Evolutionary conservation across 2,797 vertebrate species (phyloP).

Genomic region (Australoheros facetus): DNA sequence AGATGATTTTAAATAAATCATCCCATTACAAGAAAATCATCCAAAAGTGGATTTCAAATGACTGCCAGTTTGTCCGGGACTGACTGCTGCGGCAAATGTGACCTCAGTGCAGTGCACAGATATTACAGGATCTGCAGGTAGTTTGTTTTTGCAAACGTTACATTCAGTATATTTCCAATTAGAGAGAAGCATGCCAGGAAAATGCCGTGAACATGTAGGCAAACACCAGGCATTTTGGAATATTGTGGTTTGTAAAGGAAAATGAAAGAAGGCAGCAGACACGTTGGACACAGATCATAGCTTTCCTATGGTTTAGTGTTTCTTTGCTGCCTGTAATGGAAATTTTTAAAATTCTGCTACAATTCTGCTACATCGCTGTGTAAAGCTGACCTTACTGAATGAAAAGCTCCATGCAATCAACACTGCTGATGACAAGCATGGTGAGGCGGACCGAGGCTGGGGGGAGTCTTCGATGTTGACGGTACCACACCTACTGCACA

Average conservation of each 20-base stretch:
- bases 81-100: no score
- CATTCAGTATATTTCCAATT: not conserved
- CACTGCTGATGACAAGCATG: fast-evolving
- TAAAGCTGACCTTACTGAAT: not conserved
- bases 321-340: not conserved
- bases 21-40: not conserved
- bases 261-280: not conserved
- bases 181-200: not conserved
- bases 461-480: not conserved
- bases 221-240: not conserved
- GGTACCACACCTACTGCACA: not conserved
- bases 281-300: not conserved
- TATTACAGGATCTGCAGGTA: not conserved
- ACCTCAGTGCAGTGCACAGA: not conserved
- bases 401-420: not conserved
- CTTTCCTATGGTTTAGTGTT: not conserved
- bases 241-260: not conserved
- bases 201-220: not conserved
- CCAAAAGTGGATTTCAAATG: not conserved
- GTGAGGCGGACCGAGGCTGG: not conserved
- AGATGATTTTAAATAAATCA: not conserved
- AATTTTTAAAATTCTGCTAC: not conserved
- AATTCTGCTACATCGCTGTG: not conserved
- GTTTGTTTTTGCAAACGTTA: not conserved
- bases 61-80: not conserved